Conservation (phyloP, 2,113 vertebrate genomes). For the Nerophis lumbriciformis region DNA sequence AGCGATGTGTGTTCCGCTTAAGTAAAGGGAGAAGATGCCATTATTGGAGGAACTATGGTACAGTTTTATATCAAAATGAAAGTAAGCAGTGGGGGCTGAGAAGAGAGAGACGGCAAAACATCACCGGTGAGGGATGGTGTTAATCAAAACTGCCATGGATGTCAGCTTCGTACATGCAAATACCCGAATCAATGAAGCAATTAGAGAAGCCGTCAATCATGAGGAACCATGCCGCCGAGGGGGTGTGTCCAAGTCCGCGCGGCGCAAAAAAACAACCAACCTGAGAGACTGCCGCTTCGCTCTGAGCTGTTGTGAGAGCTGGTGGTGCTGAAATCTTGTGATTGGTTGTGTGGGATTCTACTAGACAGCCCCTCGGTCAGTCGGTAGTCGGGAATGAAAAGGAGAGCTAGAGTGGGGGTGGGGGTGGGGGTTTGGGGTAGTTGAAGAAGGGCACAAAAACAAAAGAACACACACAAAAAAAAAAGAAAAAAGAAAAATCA, state of each 20-base stretch:
- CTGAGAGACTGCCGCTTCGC: constrained; percentile 99
- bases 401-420: constrained; percentile 97
- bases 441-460: constrained; percentile 77
- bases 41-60: too few relatives aligned
- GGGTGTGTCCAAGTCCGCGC: constrained; percentile 17
- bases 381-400: constrained; percentile 99
- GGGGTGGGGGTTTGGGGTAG: constrained; percentile 76
- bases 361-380: constrained; percentile 99
- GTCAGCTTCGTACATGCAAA: constrained; percentile 58
- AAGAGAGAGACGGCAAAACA: constrained; percentile 32
- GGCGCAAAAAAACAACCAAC: constrained; percentile 77
- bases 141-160: constrained; percentile 21
- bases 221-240: constrained; percentile 33
- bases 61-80: too few relatives aligned
- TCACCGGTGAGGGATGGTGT: constrained; percentile 30
- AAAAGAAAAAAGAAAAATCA: constrained; percentile 71
- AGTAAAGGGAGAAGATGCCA: too few relatives aligned
- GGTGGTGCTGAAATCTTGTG: constrained; percentile 99
- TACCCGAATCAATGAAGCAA: constrained; percentile 53
- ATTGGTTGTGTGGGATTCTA: constrained; percentile 99
- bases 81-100: constrained; percentile 9
- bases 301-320: constrained; percentile 99
- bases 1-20: too few relatives aligned
- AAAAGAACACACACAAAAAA: not conserved
- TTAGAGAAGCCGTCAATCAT: constrained; percentile 51